Evolutionary conservation across 2,797 vertebrate species (phyloP).

Genomic region (Anabas testudineus): DNA sequence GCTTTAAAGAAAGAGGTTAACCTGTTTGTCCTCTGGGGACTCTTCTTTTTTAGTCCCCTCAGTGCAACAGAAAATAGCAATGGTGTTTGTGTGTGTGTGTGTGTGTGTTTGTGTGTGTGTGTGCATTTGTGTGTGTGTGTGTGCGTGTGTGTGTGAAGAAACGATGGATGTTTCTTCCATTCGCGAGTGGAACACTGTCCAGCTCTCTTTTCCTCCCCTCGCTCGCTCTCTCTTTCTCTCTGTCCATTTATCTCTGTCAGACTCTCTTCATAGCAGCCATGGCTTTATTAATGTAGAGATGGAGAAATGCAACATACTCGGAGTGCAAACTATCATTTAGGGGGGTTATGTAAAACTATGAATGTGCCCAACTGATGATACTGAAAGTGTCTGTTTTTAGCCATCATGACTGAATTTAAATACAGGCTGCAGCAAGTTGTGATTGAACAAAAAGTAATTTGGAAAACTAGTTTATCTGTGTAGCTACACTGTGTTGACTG

Average conservation of each 20-base stretch:
- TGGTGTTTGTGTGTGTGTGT: constrained; percentile 8
- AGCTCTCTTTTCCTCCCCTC: constrained; percentile 33
- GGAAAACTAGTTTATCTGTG: constrained; percentile 30
- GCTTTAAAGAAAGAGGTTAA: constrained; percentile 67
- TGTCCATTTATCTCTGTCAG: constrained; percentile 67
- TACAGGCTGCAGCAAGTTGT: background rate
- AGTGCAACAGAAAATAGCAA: constrained; percentile 56
- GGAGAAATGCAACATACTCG: constrained; percentile 26
- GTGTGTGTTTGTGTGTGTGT: constrained; percentile 2
- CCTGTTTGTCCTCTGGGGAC: constrained; percentile 57
- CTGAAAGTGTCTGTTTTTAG: background rate
- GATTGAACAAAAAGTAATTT: constrained; percentile 14
- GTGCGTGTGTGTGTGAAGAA: constrained; percentile 34
- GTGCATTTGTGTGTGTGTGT: constrained; percentile 15
- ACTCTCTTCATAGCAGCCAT: constrained; percentile 36
- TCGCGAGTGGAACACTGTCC: constrained; percentile 46
- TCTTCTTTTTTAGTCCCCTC: constrained; percentile 38
- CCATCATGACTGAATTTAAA: constrained; percentile 1
- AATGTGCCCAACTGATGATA: constrained; percentile 1
- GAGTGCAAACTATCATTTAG: constrained; percentile 22
- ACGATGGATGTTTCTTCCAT: constrained; percentile 64
- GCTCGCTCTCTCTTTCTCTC: constrained; percentile 25
- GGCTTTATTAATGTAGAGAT: constrained; percentile 55
- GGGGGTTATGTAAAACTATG: background rate
- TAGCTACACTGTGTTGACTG: constrained; percentile 54